Conservation (phyloP, 2,888 invertebrate genomes). For the Chydorus sphaericus region DNA sequence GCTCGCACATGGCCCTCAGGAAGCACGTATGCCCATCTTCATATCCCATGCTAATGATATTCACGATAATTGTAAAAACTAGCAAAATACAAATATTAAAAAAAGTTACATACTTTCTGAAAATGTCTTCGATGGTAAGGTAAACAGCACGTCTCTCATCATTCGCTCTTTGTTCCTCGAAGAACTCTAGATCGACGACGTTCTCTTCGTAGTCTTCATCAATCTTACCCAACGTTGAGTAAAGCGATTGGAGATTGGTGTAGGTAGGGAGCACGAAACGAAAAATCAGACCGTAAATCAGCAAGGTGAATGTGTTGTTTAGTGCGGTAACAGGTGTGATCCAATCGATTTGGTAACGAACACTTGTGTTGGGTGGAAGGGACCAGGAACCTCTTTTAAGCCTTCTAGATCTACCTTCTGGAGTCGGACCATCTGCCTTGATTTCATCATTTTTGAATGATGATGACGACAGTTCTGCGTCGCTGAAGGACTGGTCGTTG, state of each 20-base stretch:
- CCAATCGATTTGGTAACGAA: background rate
- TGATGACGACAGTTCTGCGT: too few species aligned
- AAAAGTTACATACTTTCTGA: background rate
- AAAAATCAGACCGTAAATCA: background rate
- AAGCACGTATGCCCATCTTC: constrained; percentile 21
- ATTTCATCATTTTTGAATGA: too few species aligned
- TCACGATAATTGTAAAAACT: background rate
- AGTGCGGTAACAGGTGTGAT: background rate
- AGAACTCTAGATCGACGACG: background rate
- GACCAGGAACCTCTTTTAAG: background rate
- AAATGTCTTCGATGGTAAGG: background rate
- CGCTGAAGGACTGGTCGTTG: too few species aligned
- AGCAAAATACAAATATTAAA: too few species aligned
- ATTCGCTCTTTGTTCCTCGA: background rate
- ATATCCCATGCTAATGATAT: constrained; percentile 19
- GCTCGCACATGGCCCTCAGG: background rate
- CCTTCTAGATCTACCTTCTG: too few species aligned
- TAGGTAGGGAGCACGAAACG: background rate
- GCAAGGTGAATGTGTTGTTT: background rate
- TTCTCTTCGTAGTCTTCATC: background rate
- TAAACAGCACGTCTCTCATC: background rate
- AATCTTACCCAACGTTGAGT: background rate
- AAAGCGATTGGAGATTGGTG: background rate
- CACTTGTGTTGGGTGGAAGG: background rate
- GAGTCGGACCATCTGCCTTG: too few species aligned